phyloP scores from a whole-genome alignment of 1,140 invertebrate species.

The Drosophila asahinai region DNA sequence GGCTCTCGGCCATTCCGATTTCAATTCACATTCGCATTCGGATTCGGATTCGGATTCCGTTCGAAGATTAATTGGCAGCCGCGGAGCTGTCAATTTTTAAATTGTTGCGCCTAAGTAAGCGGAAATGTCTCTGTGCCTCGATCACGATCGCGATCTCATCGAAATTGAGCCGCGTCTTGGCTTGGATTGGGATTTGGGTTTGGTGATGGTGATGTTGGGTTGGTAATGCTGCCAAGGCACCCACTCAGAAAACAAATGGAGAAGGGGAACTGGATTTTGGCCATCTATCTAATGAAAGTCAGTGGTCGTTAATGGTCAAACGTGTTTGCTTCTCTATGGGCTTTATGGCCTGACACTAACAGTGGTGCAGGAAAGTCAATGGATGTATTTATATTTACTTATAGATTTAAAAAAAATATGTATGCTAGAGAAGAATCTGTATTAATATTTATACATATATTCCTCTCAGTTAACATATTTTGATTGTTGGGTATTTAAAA shows the following conservation, averaged over 20 bases:
- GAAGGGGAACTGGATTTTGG: constrained; percentile 60
- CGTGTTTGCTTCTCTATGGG: constrained; percentile 54
- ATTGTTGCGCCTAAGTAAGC: constrained; percentile 78
- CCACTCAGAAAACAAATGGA: constrained; percentile 43
- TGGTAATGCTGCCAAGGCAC: constrained; percentile 37
- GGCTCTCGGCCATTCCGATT: constrained; percentile 38
- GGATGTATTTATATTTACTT: not conserved
- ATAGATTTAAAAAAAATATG: not conserved
- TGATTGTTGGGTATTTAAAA: not conserved
- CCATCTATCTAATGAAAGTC: constrained; percentile 51
- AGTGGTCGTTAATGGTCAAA: constrained; percentile 62
- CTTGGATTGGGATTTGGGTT: constrained; percentile 1
- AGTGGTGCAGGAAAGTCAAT: constrained; percentile 30
- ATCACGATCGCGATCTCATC: constrained; percentile 28
- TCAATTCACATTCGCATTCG: constrained; percentile 14
- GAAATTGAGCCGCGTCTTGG: constrained; percentile 8
- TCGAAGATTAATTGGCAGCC: constrained; percentile 72
- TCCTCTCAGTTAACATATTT: not conserved
- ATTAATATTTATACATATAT: not conserved
- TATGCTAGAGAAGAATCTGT: not conserved
- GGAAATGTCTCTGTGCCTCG: constrained; percentile 58
- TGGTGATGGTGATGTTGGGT: not conserved
- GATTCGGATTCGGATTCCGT: constrained; percentile 17
- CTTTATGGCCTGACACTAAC: constrained; percentile 44
- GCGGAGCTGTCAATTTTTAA: constrained; percentile 68